Evolutionary conservation across 2,113 vertebrate species (phyloP), one percentile per base, ranked within the genome.

Genomic region (Pyrgilauda ruficollis): DNA sequence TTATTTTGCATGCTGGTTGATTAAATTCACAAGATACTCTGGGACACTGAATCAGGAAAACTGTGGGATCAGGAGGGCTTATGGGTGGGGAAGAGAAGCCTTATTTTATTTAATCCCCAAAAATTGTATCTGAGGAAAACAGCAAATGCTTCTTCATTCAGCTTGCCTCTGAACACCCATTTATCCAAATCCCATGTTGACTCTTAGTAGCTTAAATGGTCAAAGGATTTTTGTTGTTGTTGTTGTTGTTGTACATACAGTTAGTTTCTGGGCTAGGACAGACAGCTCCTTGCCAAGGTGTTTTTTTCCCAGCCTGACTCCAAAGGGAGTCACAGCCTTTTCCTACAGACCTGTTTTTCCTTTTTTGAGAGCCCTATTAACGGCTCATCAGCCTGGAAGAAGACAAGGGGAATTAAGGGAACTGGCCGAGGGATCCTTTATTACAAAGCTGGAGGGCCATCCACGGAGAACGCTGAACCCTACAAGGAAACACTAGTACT

Each of bases 401-500:
- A 61, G 30, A 56, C 3, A 10, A 2, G 2, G 19, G 61, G 31
- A 79, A 66, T 39, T 14, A 56, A 44, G 28, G 33, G 27, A 64
- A 31, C 30, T 19, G 70, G 24, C 8, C 4, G 6, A 59, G 13
- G 44, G 53, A 52, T 20, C 0, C 1, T 19, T 69, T 35, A 26
- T 39, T 21, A 43, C 50, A 11, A 21, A 35, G 68, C 72, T 55
- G 39, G 10, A 53, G 24, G 41, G 26, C 16, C 49, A 49, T 24
- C 37, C 37, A 15, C 27, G 21, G 53, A 90, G 50, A 73, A 81
- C 0, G 0, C 50, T 66, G 75, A 70, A 87, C 43, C 70, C 87
- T 88, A 28, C 75, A 96, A 97, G 90, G 92, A 97, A 92, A 96
- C 89, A 94, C 93, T 94, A 23, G 61, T 1, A 97, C 91, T 96